Conservation (phyloP, 2,888 invertebrate species). For the Lepidonotus clava region DNA sequence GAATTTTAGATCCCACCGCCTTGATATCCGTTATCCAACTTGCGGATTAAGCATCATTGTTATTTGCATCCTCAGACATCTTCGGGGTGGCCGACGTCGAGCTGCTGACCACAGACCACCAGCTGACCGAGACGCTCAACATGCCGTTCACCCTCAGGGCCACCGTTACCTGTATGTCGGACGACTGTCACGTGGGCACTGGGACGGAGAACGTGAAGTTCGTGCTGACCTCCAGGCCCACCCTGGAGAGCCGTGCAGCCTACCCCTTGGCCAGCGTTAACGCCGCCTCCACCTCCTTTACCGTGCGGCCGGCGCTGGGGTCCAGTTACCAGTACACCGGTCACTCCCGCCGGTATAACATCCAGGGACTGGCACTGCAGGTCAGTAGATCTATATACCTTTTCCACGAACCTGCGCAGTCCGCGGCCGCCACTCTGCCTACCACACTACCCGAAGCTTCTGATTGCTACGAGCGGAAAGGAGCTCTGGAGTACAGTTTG, state of each 20-base stretch:
- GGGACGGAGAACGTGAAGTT: conserved; percentile 2
- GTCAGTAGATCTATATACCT: too few relatives aligned
- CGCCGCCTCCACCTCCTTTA: background rate
- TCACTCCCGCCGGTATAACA: background rate
- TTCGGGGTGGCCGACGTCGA: background rate
- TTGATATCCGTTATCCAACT: too few relatives aligned
- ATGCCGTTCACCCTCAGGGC: conserved; percentile 1
- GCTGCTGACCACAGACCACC: background rate
- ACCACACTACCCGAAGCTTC: too few relatives aligned
- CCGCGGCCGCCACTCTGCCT: too few relatives aligned
- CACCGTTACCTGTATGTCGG: background rate
- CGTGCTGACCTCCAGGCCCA: background rate
- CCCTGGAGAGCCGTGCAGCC: background rate
- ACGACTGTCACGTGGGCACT: background rate
- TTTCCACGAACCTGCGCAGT: too few relatives aligned
- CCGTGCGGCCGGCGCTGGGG: background rate
- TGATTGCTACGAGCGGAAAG: too few relatives aligned
- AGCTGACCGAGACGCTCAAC: background rate
- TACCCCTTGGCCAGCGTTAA: background rate
- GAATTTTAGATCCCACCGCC: too few relatives aligned
- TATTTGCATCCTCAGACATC: too few relatives aligned
- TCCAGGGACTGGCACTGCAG: background rate
- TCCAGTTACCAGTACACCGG: conserved; percentile 18
- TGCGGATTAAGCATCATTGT: too few relatives aligned
- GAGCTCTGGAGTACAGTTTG: too few relatives aligned